Evolutionary conservation across 2,113 vertebrate species (phyloP).

Genomic region (Uria aalge): DNA sequence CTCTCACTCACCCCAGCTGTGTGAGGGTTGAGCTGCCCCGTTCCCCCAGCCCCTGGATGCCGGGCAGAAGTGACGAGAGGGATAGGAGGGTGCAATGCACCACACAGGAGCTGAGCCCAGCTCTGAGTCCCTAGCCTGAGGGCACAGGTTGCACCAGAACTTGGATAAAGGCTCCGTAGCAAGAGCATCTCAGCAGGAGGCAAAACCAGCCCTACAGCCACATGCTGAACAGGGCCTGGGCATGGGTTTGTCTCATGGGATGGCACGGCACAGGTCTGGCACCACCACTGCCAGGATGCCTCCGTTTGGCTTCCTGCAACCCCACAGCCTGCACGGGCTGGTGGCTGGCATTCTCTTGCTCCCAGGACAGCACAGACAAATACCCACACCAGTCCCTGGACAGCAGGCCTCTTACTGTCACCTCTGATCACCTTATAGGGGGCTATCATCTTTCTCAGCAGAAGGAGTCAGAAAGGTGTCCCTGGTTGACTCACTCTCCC

Average conservation of each 20-base stretch:
- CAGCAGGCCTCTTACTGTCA: neutral
- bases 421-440: neutral
- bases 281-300: neutral
- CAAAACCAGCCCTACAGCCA: neutral
- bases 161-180: neutral
- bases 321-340: neutral
- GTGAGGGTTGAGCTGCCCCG: neutral
- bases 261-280: neutral
- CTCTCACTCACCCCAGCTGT: neutral
- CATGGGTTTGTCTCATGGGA: neutral
- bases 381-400: neutral
- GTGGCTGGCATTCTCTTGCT: neutral
- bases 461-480: neutral
- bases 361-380: neutral
- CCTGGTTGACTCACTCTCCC: neutral
- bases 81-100: neutral
- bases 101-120: neutral
- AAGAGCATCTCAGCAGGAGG: neutral
- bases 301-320: neutral
- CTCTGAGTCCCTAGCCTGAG: neutral
- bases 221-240: neutral
- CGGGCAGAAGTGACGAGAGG: neutral
- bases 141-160: constrained; percentile 8
- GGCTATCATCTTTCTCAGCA: neutral
- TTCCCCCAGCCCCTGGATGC: neutral